Conservation (phyloP, 1,140 invertebrate genomes). For the Drosophila lowei region DNA sequence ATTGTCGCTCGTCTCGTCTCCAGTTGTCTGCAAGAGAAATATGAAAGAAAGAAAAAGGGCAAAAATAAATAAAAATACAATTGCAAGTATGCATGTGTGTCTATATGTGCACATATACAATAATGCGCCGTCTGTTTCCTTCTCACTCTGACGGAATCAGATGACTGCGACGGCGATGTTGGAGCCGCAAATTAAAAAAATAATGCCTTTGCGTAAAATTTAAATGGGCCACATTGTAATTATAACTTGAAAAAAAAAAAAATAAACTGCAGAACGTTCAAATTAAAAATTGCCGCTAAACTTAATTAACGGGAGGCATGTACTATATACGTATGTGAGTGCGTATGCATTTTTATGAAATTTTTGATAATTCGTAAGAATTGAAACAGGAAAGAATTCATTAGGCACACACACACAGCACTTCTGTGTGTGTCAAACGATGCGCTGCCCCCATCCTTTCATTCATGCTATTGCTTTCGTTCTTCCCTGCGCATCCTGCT, state of each 20-base stretch:
- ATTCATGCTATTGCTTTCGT: neutral
- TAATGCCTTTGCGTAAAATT: slow-evolving; percentile 60
- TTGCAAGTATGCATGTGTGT: slow-evolving; percentile 25
- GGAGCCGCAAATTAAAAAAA: slow-evolving; percentile 58
- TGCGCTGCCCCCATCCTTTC: slow-evolving; percentile 20
- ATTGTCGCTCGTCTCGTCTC: slow-evolving; percentile 66
- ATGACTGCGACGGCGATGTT: slow-evolving; percentile 20
- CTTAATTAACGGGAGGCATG: slow-evolving; percentile 55
- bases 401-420: slow-evolving; percentile 20
- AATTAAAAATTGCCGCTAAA: slow-evolving; percentile 76
- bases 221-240: slow-evolving; percentile 76
- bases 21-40: slow-evolving; percentile 61
- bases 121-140: slow-evolving; percentile 10
- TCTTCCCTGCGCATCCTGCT: neutral
- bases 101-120: slow-evolving; percentile 13
- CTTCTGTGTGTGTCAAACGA: slow-evolving; percentile 61
- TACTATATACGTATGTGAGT: neutral
- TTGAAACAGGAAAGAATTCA: slow-evolving; percentile 36
- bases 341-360: slow-evolving; percentile 21
- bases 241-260: slow-evolving; percentile 54
- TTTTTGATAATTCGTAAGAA: slow-evolving; percentile 50
- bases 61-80: slow-evolving; percentile 45
- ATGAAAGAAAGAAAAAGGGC: slow-evolving; percentile 51
- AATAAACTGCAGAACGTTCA: slow-evolving; percentile 67
- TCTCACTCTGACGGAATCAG: slow-evolving; percentile 18